Evolutionary conservation across 2,113 vertebrate species (phyloP).

Genomic region (Petrocephalus zakoni): DNA sequence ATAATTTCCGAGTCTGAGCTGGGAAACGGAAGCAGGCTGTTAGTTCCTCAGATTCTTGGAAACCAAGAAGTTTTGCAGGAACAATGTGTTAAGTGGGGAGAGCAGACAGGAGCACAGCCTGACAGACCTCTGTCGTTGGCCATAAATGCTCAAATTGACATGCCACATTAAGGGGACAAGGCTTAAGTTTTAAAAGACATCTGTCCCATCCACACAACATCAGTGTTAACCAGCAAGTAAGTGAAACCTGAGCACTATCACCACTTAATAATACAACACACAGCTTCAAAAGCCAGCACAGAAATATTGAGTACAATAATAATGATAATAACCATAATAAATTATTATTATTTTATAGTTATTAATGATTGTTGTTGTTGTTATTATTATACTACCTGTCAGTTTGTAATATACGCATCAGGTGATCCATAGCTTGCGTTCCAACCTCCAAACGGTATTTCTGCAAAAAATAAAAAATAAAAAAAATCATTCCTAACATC

Average conservation of each 20-base stretch:
- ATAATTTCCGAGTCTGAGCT: conserved; percentile 98
- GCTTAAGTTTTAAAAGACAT: neutral
- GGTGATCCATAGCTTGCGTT: conserved; percentile 87
- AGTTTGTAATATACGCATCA: conserved; percentile 85
- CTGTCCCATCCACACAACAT: neutral
- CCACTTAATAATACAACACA: neutral
- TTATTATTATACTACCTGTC: conserved; percentile 70
- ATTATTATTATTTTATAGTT: too few species aligned
- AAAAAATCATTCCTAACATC: neutral
- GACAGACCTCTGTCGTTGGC: neutral
- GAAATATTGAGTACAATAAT: neutral
- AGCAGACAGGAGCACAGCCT: neutral
- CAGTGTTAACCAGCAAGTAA: neutral
- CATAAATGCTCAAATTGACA: neutral
- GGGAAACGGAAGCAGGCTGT: neutral
- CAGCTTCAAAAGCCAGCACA: neutral
- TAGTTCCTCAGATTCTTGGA: neutral
- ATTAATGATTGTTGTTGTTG: too few species aligned
- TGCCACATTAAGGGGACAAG: neutral
- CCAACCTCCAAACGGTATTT: conserved; percentile 94
- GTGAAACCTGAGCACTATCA: neutral
- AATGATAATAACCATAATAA: conserved; percentile 45
- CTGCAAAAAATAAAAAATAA: conserved; percentile 45
- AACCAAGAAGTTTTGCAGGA: neutral
- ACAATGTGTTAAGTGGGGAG: neutral